Evolutionary conservation across 2,113 vertebrate species (phyloP), one percentile per base, ranked within the genome.

Genomic region (Apus apus): DNA sequence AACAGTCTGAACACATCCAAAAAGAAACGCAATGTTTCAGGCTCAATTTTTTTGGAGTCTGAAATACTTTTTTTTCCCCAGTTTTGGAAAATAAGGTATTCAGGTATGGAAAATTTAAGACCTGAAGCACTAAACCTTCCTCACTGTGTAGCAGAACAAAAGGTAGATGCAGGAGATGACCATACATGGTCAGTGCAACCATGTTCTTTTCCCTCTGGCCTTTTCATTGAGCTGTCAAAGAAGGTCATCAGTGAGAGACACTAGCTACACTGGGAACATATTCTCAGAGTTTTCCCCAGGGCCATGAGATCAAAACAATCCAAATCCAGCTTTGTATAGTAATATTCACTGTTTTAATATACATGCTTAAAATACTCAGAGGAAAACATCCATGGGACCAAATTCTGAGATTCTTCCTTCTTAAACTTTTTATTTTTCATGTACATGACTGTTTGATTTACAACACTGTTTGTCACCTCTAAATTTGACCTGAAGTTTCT

Each of bases 401-500:
- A 38, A 70, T 86, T 91, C 27, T 82, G 62, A 73, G 8, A 15
- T 58, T 73, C 89, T 87, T 89, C 14, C 12, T 75, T 74, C 22
- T 81, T 48, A 46, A 5, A 40, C 2, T 0, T 46, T 40, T 68
- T 38, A 38, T 36, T 67, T 77, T 29, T 17, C 18, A 10, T 62
- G 67, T 15, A 54, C 30, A 2, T 29, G 15, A 78, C 36, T 7
- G 4, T 54, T 8, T n/a, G 25, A 83, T 80, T 88, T 85, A n/a
- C 32, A 29, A 8, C 12, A 36, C 1, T 30, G 20, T 67, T 9
- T 80, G 46, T 76, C 56, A 92, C 76, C 64, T 88, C 65, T 66
- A 76, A 70, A 74, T 82, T 71, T 77, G 72, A 92, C 74, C 36
- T 80, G 19, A 90, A 91, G 29, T 50, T 76, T 87, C 72, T 76